Evolutionary conservation across 1,140 invertebrate species (phyloP), one percentile per base, ranked within the genome.

Genomic region (Phymastichus coffea): DNA sequence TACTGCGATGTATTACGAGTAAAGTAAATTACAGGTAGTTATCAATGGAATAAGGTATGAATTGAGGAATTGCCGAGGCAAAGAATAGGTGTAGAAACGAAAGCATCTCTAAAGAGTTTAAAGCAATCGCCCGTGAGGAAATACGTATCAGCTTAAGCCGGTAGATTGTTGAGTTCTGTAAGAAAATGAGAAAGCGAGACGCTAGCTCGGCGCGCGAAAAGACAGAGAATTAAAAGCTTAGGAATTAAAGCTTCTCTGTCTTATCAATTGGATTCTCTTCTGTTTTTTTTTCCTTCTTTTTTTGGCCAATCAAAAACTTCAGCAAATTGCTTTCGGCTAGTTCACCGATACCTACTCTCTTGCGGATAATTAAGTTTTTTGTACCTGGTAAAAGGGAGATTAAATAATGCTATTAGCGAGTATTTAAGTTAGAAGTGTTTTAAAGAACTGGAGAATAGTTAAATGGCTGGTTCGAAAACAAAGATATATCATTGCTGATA

Each of bases 261-360:
- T 58, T 49, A 48, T 57, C 44, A 41, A 51, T 58, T 51, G 26
- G 38, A 43, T 58, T 58, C 33, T 51, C 43, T 33, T 33, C 6
- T 33, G 28, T 33, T 33, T 33, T 33, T 7, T 33, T 33, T 7
- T 33, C 28, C 28, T 33, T 33, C 12, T 6, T 12, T 33, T 33
- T 33, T 6, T 33, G 28, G 12, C 6, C 12, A 12, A 7, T 7
- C 6, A 33, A 33, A 12, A 33, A 33, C 12, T 6, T 33, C 28
- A 7, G 28, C 28, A 12, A 7, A 33, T 33, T 12, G 6, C 28
- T 33, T n/a, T n/a, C n/a, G n/a, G 28, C 28, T 12, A 7, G 28
- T 33, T 33, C 12, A 33, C 28, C 6, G 6, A 12, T 33, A 12
- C 6, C 28, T 33, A 33, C 28, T 7, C 6, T 33, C 12, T 33